Base-by-base conservation (phyloP, 92 coral and sea anemone genomes). In the Siderastrea siderea region DNA sequence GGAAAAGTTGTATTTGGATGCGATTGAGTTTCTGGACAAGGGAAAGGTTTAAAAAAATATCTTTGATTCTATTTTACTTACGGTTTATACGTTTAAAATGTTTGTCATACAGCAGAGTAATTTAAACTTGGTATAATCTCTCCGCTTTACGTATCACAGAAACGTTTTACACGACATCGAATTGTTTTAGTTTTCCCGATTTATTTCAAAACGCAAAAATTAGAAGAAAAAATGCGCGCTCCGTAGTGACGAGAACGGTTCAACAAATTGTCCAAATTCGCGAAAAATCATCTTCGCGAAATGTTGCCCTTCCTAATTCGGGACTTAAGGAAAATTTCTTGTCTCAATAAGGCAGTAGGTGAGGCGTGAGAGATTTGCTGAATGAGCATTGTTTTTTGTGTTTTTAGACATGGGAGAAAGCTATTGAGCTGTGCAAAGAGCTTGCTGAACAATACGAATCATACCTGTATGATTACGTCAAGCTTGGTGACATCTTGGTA, bases 391-490 rank as follows among this genome's bases (percentile, higher is more conserved):
- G 10, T 80, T 67, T 51, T 16, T 65, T 74, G 60, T 44, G 3
- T 57, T 47, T 80, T 90, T 57, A 97, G 99, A 86, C 92, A 54
- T 97, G 99, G 99, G 99, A 97, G 90, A 94, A 94, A 70, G 98
- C 96, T n/a, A 95, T 97, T 61, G 96, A 92, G 80, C 85, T 97
- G 73, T 97, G 99, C 75, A 97, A 97, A 75, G 95, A 92, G 84
- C 88, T 97, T 7, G 92, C 95, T 6, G 91, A 88, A 7, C 89
- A 93, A 67, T 97, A 97, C 83, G 96, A 97, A 82, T 81, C 78
- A 2, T 90, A 90, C 73, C 68, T 92, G 65, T 95, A 77, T 71
- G 96, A 97, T 74, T 97, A 92, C 74, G 93, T 97, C 46, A 97
- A 90, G 85, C 95, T 97, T 65, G 92, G 98, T n/a, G 92, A 94